These are phyloP conservation scores for Nymphalis c-album DNA, from an alignment of 2,888 invertebrate genomes.

Conservation along the genomic window DNA sequence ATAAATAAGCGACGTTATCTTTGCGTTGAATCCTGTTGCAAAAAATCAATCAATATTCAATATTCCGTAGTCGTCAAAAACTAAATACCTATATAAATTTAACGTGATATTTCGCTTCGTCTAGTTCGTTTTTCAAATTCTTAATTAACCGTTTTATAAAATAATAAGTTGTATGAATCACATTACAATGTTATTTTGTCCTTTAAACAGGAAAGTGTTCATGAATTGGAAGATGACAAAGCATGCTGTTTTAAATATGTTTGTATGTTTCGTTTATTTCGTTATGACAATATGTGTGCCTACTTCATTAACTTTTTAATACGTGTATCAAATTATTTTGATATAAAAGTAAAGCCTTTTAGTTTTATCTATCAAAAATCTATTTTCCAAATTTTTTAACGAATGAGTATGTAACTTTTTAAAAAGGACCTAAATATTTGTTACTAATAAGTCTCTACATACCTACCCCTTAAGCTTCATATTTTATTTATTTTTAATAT, in stretches of 20 bases:
- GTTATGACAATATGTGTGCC: not conserved
- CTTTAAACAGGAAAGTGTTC: slow-evolving; percentile 1
- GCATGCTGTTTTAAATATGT: not conserved
- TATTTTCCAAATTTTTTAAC: no score
- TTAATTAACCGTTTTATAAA: not conserved
- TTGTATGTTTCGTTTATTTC: not conserved
- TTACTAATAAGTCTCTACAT: not conserved
- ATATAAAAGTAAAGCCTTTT: not conserved
- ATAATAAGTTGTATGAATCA: not conserved
- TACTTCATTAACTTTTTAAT: not conserved
- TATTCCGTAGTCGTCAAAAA: not conserved
- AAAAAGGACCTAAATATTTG: no score
- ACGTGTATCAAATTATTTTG: no score
- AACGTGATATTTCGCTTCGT: not conserved
- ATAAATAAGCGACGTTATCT: not conserved
- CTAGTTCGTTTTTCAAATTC: not conserved
- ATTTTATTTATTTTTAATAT: not conserved
- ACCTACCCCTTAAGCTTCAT: not conserved
- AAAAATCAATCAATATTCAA: not conserved
- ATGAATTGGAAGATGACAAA: slow-evolving; percentile 6
- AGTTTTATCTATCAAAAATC: no score
- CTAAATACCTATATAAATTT: not conserved
- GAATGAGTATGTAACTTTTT: no score
- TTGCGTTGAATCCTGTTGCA: not conserved
- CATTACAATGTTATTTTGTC: not conserved